Evolutionary conservation across 2,113 vertebrate species (phyloP), one percentile per base, ranked within the genome.

Genomic region (Lepus americanus): DNA sequence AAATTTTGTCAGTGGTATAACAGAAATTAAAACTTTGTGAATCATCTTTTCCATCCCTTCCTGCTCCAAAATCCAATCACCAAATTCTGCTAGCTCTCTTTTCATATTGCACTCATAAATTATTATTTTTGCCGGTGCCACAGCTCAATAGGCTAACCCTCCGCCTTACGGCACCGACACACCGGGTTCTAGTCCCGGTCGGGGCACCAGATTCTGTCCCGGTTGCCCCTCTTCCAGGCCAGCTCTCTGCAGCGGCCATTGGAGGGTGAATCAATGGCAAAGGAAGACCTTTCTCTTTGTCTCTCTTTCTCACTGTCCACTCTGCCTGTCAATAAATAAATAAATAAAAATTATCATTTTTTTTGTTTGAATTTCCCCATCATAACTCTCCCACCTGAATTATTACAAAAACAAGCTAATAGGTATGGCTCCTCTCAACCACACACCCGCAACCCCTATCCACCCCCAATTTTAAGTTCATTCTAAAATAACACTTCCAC

Each of bases 371-470:
- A 16, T 51, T 63, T 29, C n/a, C 6, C 25, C 31, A 1, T 77
- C 53, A 29, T 16, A 11, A 33, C 33, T n/a, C 9, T 89, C 27
- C 19, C 5, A 36, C 12, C 31, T n/a, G 19, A 13, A 72, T n/a
- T 36, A 88, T 33, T 16, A 33, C 1, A 70, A n/a, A 77, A 51
- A 8, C 36, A 33, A 61, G 23, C 2, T 69, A 12, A 13, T 16
- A 66, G 29, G 1, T 3, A n/a, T 66, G 44, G 70, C 4, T n/a
- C 0, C 0, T 23, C 27, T 8, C 14, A 39, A 0, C 22, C 1
- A 11, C 5, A 7, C 63, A 67, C 6, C 33, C 8, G 27, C 6
- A 73, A 22, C 5, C 20, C 6, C 23, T 36, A 12, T 39, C 36
- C 67, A 36, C 44, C 53, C 66, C 20, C 6, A 55, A 49, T 29